These are phyloP conservation scores for Amphipyra berbera DNA, from an alignment of 2,888 invertebrate genomes.

Conservation along the genomic window DNA sequence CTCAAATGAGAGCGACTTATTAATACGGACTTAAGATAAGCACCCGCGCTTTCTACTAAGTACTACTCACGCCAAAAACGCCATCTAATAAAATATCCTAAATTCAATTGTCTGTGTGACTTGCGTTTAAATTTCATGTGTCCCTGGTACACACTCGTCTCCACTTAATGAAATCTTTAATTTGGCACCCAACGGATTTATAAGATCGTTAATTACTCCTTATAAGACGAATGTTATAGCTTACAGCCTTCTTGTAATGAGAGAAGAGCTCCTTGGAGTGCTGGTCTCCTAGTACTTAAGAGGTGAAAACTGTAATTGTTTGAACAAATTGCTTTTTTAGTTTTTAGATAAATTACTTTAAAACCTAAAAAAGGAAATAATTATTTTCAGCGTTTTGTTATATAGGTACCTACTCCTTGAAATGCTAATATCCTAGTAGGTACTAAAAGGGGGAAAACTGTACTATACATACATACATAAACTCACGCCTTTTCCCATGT, in stretches of 20 bases:
- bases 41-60: too few species aligned
- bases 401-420: too few species aligned
- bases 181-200: slow-evolving; percentile 32
- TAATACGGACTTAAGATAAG: too few species aligned
- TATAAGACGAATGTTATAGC: slow-evolving; percentile 13
- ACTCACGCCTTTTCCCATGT: too few species aligned
- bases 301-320: slow-evolving; percentile 3
- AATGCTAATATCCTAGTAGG: too few species aligned
- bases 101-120: neutral
- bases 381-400: too few species aligned
- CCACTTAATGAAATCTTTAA: slow-evolving; percentile 32
- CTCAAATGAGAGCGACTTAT: too few species aligned
- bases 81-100: neutral
- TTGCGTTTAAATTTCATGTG: slow-evolving; percentile 5
- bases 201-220: slow-evolving; percentile 24
- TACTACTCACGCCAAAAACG: too few species aligned
- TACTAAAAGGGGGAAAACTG: too few species aligned
- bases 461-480: too few species aligned
- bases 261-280: slow-evolving; percentile 31
- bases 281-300: slow-evolving; percentile 28
- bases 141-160: slow-evolving; percentile 3
- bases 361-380: too few species aligned
- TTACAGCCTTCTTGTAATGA: slow-evolving; percentile 26
- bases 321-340: slow-evolving; percentile 8
- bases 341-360: too few species aligned